Conservation (phyloP, 2,888 invertebrate genomes). For the Syrphus vitripennis region DNA sequence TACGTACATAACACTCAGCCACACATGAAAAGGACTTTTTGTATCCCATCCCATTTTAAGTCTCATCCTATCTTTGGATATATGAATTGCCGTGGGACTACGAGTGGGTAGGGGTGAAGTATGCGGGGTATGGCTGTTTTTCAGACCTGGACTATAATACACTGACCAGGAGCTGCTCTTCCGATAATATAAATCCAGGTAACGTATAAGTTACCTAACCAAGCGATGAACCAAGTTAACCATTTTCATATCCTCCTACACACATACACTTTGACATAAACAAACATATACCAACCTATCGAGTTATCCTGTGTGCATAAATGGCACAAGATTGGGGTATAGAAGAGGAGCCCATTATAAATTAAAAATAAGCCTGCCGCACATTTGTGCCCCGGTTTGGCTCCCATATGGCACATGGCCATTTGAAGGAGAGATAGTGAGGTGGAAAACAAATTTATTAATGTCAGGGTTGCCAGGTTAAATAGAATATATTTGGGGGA, state of each 20-base stretch:
- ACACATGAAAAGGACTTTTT: neutral
- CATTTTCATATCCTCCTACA: constrained; percentile 46
- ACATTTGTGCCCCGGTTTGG: constrained; percentile 24
- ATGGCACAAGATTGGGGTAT: constrained; percentile 8
- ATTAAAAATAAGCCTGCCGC: constrained; percentile 53
- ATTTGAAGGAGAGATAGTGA: neutral
- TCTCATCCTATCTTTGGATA: constrained; percentile 15
- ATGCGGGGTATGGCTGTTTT: neutral
- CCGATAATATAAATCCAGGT: constrained; percentile 33
- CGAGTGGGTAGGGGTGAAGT: neutral
- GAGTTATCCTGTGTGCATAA: constrained; percentile 25
- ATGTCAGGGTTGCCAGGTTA: constrained; percentile 46
- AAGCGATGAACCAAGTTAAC: constrained; percentile 58
- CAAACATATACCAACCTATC: neutral
- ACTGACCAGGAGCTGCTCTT: constrained; percentile 18
- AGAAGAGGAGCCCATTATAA: constrained; percentile 35
- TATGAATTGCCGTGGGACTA: constrained; percentile 3
- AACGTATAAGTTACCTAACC: constrained; percentile 38
- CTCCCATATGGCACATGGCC: neutral
- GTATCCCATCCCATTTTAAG: neutral
- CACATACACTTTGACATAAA: neutral
- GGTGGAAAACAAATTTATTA: constrained; percentile 37
- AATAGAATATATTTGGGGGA: constrained; percentile 38
- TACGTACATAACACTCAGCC: neutral
- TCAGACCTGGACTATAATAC: neutral